Evolutionary conservation across 2,113 vertebrate species (phyloP).

Genomic region (Festucalex cinctus): DNA sequence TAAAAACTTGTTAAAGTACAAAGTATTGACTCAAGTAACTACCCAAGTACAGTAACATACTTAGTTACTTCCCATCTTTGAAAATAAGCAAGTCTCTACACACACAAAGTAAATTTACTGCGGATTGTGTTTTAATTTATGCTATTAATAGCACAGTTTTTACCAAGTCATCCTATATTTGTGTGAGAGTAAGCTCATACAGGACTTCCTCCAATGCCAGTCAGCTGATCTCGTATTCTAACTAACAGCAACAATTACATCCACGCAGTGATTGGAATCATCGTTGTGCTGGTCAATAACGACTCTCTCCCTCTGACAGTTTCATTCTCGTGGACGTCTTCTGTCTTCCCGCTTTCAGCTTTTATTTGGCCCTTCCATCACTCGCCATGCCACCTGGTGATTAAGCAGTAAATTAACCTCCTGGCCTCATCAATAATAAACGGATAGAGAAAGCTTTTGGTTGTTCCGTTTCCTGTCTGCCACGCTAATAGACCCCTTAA

Average conservation of each 20-base stretch:
- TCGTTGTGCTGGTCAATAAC: conserved; percentile 5
- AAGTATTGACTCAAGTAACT: no score
- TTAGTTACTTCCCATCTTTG: no score
- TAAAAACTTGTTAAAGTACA: no score
- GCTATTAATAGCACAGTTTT: no score
- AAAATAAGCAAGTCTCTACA: no score
- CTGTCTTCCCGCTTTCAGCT: conserved; percentile 19
- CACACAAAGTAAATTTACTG: no score
- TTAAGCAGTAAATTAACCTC: conserved; percentile 72
- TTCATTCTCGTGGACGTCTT: conserved; percentile 21
- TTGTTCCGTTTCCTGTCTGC: conserved; percentile 68
- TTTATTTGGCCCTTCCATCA: conserved; percentile 35
- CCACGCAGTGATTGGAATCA: conserved; percentile 23
- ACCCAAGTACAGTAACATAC: no score
- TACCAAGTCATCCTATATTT: no score
- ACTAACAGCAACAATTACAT: conserved; percentile 18
- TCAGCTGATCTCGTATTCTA: background rate
- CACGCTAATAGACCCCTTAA: conserved; percentile 67
- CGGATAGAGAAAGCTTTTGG: conserved; percentile 59
- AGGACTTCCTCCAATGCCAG: background rate
- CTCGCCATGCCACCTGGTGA: conserved; percentile 63
- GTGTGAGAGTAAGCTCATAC: background rate
- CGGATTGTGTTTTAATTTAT: no score
- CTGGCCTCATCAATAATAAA: conserved; percentile 70
- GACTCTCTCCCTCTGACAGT: background rate